Evolutionary conservation across 1,140 invertebrate genomes (phyloP), one percentile per base, ranked within the genome.

Genomic region (Callitettix versicolor): DNA sequence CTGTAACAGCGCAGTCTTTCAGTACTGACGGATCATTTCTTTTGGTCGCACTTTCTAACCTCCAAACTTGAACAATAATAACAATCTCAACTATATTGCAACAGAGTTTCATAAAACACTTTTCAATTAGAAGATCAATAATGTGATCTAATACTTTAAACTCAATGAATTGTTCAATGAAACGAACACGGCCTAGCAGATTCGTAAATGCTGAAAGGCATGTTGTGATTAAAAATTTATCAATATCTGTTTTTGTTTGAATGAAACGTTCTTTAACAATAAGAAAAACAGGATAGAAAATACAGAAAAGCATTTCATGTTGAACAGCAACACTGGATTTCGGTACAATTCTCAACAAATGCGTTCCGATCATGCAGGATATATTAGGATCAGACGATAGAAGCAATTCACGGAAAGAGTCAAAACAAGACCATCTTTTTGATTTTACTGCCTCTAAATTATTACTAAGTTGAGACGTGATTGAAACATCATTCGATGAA

Each of bases 231-330:
- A 79, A 64, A 61, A 80, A 81, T 42, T 78, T 79, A 0, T 73
- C 70, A 0, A 68, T 64, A 3, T 73, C 67, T n/a, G 69, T 71
- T 17, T 63, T 58, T 12, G 68, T 68, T 38, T 75, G 65, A 3
- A 65, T 60, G 54, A 72, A 77, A 43, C 65, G 59, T 38, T 70
- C 68, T 58, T 79, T 80, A 0, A 76, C 71, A 9, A 71, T 73
- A 6, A 78, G 64, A 59, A 82, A 81, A 0, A 73, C 76, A 0
- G 80, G 79, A 59, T 78, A 79, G 55, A 81, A 76, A 0, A 82
- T 76, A 43, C 70, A 73, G 30, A 77, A 74, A 0, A 81, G 67
- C 9, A 82, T 65, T 53, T 80, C 76, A 24, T 73, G 71, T 46
- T 75, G 76, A 36, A 81, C 73, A 22, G 73, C 64, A 24, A 70